A percentile compares a stretch with the other conserved stretches of the same genome.
Conservation (phyloP, 2,888 invertebrate species). For the Ditula angustiorana region DNA sequence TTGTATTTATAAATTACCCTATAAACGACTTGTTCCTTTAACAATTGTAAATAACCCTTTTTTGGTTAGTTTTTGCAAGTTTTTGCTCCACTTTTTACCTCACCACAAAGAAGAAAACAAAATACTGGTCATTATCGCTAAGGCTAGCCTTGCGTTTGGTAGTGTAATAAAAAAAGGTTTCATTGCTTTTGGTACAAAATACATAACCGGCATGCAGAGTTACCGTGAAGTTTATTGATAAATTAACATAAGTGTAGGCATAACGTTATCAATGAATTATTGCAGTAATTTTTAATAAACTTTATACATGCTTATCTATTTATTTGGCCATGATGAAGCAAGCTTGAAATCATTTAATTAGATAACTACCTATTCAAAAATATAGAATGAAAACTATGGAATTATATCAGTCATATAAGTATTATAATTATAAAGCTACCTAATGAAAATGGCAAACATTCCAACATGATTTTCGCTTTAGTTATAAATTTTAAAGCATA, state of each 20-base stretch:
- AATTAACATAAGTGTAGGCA: slow-evolving; percentile 1
- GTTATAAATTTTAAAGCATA: no score
- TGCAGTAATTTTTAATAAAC: neutral
- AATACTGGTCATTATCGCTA: slow-evolving; percentile 60
- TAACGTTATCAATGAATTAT: slow-evolving; percentile 3
- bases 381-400: no score
- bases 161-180: slow-evolving; percentile 52
- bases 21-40: slow-evolving; percentile 70
- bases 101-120: slow-evolving; percentile 78
- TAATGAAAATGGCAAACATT: no score
- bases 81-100: slow-evolving; percentile 80
- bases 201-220: slow-evolving; percentile 1
- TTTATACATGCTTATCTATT: neutral
- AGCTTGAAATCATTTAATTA: neutral
- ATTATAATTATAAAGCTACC: no score
- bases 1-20: slow-evolving; percentile 75
- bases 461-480: no score
- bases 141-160: slow-evolving; percentile 31
- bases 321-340: neutral
- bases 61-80: slow-evolving; percentile 63
- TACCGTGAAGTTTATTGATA: slow-evolving; percentile 7
- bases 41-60: slow-evolving; percentile 72
- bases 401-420: no score
- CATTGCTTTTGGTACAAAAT: slow-evolving; percentile 45
- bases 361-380: neutral